Evolutionary conservation across 2,113 vertebrate genomes (phyloP).

Genomic region (Sisor rabdophorus): DNA sequence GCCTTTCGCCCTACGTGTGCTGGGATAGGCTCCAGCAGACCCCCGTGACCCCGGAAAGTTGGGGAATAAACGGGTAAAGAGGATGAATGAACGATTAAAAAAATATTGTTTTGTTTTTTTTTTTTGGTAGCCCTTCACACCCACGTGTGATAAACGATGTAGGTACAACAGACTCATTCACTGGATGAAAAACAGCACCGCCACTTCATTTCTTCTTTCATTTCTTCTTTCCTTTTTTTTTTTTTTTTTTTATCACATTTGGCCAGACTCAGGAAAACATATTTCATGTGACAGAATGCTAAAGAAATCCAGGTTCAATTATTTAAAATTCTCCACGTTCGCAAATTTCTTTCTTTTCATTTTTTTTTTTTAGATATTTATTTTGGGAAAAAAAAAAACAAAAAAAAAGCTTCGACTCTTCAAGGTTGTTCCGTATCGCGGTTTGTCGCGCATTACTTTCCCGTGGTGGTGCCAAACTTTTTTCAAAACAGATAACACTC

Average conservation of each 20-base stretch:
- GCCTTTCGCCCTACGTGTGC: too few relatives aligned
- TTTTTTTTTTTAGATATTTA: not conserved
- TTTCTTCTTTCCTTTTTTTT: too few relatives aligned
- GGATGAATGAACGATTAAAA: too few relatives aligned
- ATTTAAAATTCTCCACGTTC: slow-evolving; percentile 25
- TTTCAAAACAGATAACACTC: slow-evolving; percentile 42
- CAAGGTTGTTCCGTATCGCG: slow-evolving; percentile 38
- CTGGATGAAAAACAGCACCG: not conserved
- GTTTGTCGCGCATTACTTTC: slow-evolving; percentile 21
- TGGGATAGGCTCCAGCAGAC: too few relatives aligned
- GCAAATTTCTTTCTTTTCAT: slow-evolving; percentile 20
- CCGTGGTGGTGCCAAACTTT: slow-evolving; percentile 2
- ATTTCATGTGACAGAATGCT: slow-evolving; percentile 21
- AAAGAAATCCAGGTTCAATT: slow-evolving; percentile 14
- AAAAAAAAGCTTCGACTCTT: slow-evolving; percentile 29
- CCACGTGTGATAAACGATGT: not conserved
- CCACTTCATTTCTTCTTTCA: not conserved
- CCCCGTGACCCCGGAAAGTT: too few relatives aligned
- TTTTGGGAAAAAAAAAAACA: slow-evolving; percentile 38
- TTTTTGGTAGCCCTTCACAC: not conserved
- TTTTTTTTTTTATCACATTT: slow-evolving; percentile 27
- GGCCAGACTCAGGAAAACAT: slow-evolving; percentile 18
- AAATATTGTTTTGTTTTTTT: not conserved
- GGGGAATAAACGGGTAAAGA: too few relatives aligned
- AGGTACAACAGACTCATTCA: not conserved